A percentile compares a stretch with the other conserved stretches of the same genome.
phyloP scores from a whole-genome alignment of 2,113 vertebrate genomes.

The Periophthalmodon schlosseri region DNA sequence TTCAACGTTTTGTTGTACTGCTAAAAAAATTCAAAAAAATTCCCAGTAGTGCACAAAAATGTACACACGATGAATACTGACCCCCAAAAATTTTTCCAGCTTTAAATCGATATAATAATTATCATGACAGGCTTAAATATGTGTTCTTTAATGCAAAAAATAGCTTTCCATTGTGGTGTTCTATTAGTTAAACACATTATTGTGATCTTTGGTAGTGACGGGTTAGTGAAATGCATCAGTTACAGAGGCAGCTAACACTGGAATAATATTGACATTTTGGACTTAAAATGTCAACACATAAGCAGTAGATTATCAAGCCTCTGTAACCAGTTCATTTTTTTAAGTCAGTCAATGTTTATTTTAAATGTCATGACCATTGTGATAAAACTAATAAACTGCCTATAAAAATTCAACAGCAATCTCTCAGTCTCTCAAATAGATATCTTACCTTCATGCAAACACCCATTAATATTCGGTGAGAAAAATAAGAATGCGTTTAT shows the following conservation, averaged over 20 bases:
- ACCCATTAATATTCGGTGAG: background rate
- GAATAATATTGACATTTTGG: slow-evolving; percentile 1
- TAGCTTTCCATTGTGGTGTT: background rate
- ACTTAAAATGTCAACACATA: slow-evolving; percentile 4
- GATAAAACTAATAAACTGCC: background rate
- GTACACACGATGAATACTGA: no score
- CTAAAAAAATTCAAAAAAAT: no score
- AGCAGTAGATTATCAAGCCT: background rate
- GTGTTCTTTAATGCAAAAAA: background rate
- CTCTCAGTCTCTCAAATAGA: background rate
- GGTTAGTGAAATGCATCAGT: background rate
- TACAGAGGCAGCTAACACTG: background rate
- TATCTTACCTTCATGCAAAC: background rate
- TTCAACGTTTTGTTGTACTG: no score
- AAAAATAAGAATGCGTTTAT: slow-evolving; percentile 17
- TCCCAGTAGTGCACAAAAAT: no score
- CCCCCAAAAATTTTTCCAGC: no score
- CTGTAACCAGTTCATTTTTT: background rate
- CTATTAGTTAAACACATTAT: background rate
- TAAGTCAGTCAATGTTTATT: background rate
- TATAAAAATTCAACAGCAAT: background rate
- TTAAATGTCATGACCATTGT: background rate
- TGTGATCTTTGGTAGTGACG: background rate
- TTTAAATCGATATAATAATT: no score
- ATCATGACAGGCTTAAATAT: no score